Evolutionary conservation across 2,888 invertebrate species (phyloP).

Genomic region (Ormyrus labotus): DNA sequence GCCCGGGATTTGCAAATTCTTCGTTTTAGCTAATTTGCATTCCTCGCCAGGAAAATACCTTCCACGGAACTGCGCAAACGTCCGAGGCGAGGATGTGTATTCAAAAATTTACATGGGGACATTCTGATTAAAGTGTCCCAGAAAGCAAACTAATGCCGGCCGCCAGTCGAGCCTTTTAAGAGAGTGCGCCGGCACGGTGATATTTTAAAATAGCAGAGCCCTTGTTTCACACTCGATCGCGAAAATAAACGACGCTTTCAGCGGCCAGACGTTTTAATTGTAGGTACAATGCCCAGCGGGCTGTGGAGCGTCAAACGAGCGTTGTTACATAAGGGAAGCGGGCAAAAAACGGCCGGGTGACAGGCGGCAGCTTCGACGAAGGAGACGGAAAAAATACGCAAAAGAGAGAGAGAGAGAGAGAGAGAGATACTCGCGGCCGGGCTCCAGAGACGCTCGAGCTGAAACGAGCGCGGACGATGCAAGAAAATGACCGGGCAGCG

Average conservation of each 20-base stretch:
- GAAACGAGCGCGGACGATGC: constrained; percentile 49
- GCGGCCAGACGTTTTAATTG: constrained; percentile 51
- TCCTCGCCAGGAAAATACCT: constrained; percentile 71
- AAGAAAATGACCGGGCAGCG: constrained; percentile 72
- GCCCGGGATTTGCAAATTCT: constrained; percentile 73
- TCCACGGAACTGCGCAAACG: constrained; percentile 75
- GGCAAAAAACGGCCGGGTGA: constrained; percentile 12
- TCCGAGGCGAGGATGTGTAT: constrained; percentile 74
- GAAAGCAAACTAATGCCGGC: constrained; percentile 74
- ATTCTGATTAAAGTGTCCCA: constrained; percentile 76
- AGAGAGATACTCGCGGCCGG: not conserved
- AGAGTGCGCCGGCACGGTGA: not conserved
- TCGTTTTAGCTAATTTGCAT: constrained; percentile 68
- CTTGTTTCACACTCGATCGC: constrained; percentile 28
- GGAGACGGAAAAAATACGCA: constrained; percentile 31
- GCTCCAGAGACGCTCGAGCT: constrained; percentile 54
- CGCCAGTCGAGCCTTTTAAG: constrained; percentile 19
- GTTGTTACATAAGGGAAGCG: constrained; percentile 49
- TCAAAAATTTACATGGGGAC: constrained; percentile 77
- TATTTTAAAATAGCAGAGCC: not conserved
- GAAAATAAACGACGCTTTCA: constrained; percentile 30
- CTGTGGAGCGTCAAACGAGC: constrained; percentile 50
- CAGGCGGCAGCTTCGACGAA: constrained; percentile 29
- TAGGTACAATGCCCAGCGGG: constrained; percentile 47
- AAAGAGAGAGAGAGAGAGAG: not conserved